Conservation (phyloP, 2,888 invertebrate genomes). For the Callinectes sapidus region DNA sequence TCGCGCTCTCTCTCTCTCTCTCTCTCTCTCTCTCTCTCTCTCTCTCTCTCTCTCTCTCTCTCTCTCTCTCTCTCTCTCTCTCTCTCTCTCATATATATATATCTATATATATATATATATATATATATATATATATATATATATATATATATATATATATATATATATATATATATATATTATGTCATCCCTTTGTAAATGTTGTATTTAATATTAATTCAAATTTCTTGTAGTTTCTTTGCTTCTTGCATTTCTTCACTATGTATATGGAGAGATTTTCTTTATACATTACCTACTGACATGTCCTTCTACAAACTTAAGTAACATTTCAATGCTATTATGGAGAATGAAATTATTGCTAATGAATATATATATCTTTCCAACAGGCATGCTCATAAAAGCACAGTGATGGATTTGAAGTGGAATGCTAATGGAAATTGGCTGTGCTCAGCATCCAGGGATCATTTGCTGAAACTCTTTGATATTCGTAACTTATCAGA, state of each 20-base stretch:
- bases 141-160: no score
- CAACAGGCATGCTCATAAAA: slow-evolving; percentile 95
- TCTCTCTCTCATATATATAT: no score
- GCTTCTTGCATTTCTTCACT: not conserved
- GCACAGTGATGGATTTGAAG: slow-evolving; percentile 98
- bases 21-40: no score
- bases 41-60: no score
- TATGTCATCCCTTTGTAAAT: no score
- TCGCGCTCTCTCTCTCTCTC: no score
- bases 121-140: no score
- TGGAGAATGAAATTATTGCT: not conserved
- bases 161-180: no score
- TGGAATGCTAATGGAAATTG: slow-evolving; percentile 99
- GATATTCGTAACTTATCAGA: slow-evolving; percentile 96
- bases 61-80: no score
- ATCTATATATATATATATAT: no score
- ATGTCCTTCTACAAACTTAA: not conserved
- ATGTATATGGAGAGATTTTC: not conserved
- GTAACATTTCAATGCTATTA: not conserved
- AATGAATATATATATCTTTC: not conserved
- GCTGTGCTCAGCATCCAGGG: slow-evolving; percentile 98
- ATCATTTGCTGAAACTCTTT: slow-evolving; percentile 97
- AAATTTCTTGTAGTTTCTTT: not conserved
- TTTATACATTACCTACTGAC: not conserved
- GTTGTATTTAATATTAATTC: no score